These are phyloP conservation scores for Nebria ingens DNA, from an alignment of 1,140 invertebrate genomes.

Conservation along the genomic window DNA sequence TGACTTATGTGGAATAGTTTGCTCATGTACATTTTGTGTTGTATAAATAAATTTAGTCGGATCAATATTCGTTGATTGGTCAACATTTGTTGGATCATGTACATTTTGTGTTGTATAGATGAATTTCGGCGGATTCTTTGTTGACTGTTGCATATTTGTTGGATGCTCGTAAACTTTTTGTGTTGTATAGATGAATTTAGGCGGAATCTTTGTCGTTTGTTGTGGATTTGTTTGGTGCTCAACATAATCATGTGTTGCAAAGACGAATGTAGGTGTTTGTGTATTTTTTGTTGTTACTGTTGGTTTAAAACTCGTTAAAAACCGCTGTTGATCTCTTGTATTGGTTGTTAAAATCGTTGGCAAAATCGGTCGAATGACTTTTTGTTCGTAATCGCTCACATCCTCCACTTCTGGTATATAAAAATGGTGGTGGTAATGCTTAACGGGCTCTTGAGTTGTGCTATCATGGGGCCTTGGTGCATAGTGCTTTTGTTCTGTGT, in stretches of 20 bases:
- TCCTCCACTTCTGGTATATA: not conserved
- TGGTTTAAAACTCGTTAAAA: not conserved
- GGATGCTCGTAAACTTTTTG: not conserved
- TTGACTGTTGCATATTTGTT: no score
- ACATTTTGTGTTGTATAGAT: not conserved
- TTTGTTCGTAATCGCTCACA: not conserved
- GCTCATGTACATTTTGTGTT: no score
- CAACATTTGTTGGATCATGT: no score
- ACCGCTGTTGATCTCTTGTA: not conserved
- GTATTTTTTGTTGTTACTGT: no score
- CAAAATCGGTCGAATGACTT: not conserved
- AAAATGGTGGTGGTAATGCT: constrained; percentile 1
- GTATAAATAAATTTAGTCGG: no score
- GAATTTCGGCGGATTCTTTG: not conserved
- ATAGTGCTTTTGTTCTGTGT: not conserved
- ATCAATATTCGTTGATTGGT: no score
- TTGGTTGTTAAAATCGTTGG: no score
- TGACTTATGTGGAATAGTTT: no score
- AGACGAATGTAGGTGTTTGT: not conserved
- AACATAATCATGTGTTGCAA: not conserved
- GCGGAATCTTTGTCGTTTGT: no score
- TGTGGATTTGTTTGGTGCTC: no score
- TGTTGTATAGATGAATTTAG: not conserved
- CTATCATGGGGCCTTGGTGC: not conserved
- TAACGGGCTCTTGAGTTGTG: not conserved